Evolutionary conservation across 23 tunicate genomes (phyloP), one percentile per base, ranked within the genome.

Genomic region (Halocynthia roretzi): DNA sequence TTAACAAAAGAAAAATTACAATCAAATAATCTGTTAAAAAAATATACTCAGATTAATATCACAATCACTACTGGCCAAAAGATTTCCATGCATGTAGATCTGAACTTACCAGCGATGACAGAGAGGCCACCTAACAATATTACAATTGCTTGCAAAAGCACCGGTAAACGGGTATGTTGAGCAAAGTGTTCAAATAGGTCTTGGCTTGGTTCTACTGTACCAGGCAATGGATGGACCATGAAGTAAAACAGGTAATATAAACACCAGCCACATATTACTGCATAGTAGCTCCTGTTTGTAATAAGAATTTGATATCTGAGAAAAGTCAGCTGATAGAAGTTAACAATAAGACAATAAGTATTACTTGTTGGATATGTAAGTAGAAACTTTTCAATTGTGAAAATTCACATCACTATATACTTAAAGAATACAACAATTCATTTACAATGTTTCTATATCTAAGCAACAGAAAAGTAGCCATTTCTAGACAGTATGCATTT

Each of bases 201-300:
- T 9, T 68, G 54, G 70, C 89, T 83, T 66, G 72, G 72, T 5
- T 74, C 76, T 7, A 80, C 55, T 10, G 52, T 65, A 8, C 20
- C 15, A 6, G 96, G 96, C 14, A 90, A 68, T 11, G 89, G 82
- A 76, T 90, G 73, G 8, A 75, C 89, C 52, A 90, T 90, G 72
- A 65, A 84, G 79, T 90, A 90, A 62, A 86, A 72, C 53, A 90
- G 76, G 54, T 90, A 83, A 56, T 90, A 90, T 7, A 77, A 77
- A 84, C 96, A 90, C 93, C 93, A 87, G 0, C 93, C 93, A 82
- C 93, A 87, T 61, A 87, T 87, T 17, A 82, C 93, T 17, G 93
- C 93, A 77, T 87, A 87, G 55, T 87, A 87, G 51, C 84, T 75
- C 23, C 78, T 74, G 78, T 8, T 2, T 6, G 18, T 11, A 19